These are phyloP conservation scores for Drosophila nr. fundita DNA, from an alignment of 2,888 invertebrate species.

Conservation along the genomic window DNA sequence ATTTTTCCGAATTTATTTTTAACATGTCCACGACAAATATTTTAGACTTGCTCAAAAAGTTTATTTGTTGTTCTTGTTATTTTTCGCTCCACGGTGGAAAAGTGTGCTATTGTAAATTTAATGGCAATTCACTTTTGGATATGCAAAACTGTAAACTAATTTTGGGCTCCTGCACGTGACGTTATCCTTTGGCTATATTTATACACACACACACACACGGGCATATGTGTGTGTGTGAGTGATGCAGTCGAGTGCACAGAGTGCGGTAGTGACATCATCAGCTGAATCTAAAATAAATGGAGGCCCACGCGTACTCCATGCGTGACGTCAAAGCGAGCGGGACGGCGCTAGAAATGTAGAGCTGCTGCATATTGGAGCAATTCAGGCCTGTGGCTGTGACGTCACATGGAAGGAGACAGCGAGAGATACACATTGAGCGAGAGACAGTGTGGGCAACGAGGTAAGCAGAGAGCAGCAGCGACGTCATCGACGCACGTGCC, in stretches of 20 bases:
- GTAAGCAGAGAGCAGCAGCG: slow-evolving; percentile 13
- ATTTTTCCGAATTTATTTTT: neutral
- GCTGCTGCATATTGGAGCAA: slow-evolving; percentile 20
- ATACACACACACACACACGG: slow-evolving; percentile 3
- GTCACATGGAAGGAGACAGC: slow-evolving; percentile 53
- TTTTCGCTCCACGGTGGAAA: neutral
- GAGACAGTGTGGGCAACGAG: slow-evolving; percentile 14
- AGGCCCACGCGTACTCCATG: slow-evolving; percentile 7
- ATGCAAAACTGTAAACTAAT: slow-evolving; percentile 41
- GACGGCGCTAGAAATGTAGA: slow-evolving; percentile 24
- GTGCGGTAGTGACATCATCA: slow-evolving; percentile 59
- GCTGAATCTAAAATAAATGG: neutral
- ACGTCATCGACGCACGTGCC: slow-evolving; percentile 18
- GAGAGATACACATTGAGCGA: neutral
- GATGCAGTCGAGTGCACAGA: slow-evolving; percentile 45
- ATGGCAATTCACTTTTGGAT: slow-evolving; percentile 12
- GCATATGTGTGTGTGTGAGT: neutral
- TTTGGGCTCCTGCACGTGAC: slow-evolving; percentile 38
- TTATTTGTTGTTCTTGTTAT: neutral
- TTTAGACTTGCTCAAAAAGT: neutral
- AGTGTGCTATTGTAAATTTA: neutral
- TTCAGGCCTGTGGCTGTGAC: slow-evolving; percentile 36
- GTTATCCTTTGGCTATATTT: slow-evolving; percentile 66
- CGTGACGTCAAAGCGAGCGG: slow-evolving; percentile 58
- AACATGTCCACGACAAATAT: neutral